These are phyloP conservation scores for Amphipoea oculea DNA, from an alignment of 2,888 invertebrate genomes.

Conservation along the genomic window DNA sequence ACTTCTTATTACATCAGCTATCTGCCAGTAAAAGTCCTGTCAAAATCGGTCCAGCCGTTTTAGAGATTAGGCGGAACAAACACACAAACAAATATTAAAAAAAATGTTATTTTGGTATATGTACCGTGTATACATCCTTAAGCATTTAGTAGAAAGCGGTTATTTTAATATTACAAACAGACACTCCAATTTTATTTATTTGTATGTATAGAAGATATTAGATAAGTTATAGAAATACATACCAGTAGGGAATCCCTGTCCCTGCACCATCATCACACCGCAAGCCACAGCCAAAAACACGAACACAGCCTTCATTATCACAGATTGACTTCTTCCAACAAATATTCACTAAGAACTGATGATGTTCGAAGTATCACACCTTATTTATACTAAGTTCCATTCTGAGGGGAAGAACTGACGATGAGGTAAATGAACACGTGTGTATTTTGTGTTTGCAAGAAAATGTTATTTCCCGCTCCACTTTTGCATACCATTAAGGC, in stretches of 20 bases:
- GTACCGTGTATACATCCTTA: too few species aligned
- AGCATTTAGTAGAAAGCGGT: too few species aligned
- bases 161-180: too few species aligned
- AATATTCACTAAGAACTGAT: conserved; percentile 8
- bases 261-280: conserved; percentile 52
- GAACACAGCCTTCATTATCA: conserved; percentile 69
- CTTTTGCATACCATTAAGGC: background rate
- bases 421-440: conserved; percentile 36
- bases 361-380: background rate
- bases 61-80: too few species aligned
- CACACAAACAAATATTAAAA: too few species aligned
- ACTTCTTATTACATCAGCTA: too few species aligned
- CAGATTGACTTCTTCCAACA: conserved; percentile 10
- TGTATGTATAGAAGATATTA: too few species aligned
- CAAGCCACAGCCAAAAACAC: conserved; percentile 59
- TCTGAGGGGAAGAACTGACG: conserved; percentile 42
- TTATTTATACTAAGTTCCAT: conserved; percentile 41
- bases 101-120: too few species aligned
- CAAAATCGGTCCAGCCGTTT: too few species aligned
- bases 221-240: conserved; percentile 45
- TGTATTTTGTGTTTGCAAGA: background rate
- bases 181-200: too few species aligned
- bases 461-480: conserved; percentile 22
- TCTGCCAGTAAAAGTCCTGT: too few species aligned
- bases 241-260: conserved; percentile 74